phyloP scores from a whole-genome alignment of 2,888 invertebrate species.

The Drosophila ezoana region DNA sequence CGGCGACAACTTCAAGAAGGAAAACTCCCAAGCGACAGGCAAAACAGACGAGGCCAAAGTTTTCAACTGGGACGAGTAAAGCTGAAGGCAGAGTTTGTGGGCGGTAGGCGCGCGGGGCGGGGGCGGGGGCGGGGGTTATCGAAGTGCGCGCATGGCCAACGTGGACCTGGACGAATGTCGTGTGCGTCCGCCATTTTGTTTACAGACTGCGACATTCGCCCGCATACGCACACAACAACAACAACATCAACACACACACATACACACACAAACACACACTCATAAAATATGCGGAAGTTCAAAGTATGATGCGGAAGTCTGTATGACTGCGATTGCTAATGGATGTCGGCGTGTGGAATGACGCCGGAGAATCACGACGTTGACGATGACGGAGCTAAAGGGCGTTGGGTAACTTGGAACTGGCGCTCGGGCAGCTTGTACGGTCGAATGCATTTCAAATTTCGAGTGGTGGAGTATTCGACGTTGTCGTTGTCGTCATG shows the following conservation, averaged over 20 bases:
- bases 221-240: conserved; percentile 48
- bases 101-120: not conserved
- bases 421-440: conserved; percentile 55
- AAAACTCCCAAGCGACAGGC: conserved; percentile 42
- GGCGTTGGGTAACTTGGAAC: conserved; percentile 27
- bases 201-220: conserved; percentile 55
- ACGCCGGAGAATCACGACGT: conserved; percentile 29
- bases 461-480: conserved; percentile 52
- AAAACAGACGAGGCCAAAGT: conserved; percentile 49
- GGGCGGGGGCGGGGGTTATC: conserved; percentile 20
- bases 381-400: conserved; percentile 29
- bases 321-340: conserved; percentile 82
- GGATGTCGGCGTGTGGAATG: conserved; percentile 67
- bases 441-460: conserved; percentile 78
- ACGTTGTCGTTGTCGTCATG: conserved; percentile 12
- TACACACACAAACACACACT: conserved; percentile 33
- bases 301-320: conserved; percentile 82
- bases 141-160: conserved; percentile 71
- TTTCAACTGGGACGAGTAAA: conserved; percentile 7
- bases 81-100: not conserved
- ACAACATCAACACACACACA: conserved; percentile 16
- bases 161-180: conserved; percentile 45
- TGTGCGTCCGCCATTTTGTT: conserved; percentile 77
- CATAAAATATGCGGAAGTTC: conserved; percentile 78
- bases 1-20: conserved; percentile 44